A percentile compares a stretch with the other conserved stretches of the same genome.
Conservation (phyloP, 2,113 vertebrate genomes). For the Cottus gobio region DNA sequence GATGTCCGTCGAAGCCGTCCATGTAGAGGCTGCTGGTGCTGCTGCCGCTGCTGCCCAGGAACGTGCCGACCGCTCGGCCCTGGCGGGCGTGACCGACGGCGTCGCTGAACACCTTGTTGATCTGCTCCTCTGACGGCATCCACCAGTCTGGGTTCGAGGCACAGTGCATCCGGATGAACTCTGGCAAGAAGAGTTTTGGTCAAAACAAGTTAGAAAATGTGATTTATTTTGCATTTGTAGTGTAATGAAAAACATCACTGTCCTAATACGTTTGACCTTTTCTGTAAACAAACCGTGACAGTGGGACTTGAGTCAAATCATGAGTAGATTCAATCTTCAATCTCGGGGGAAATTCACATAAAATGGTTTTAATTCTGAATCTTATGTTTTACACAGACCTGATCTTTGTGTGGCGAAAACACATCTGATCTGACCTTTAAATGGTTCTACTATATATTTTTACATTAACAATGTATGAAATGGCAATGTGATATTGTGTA, state of each 20-base stretch:
- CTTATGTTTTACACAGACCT: background rate
- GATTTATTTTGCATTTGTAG: no score
- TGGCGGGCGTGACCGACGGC: constrained; percentile 97
- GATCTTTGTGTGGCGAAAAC: background rate
- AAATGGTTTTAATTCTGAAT: background rate
- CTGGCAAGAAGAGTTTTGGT: constrained; percentile 73
- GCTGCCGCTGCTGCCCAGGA: constrained; percentile 85
- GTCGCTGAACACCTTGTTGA: constrained; percentile 99
- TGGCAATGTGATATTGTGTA: background rate
- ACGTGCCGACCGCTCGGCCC: constrained; percentile 94
- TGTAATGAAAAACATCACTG: background rate
- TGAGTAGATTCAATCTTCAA: background rate
- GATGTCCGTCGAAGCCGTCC: constrained; percentile 90
- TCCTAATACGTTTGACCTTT: background rate
- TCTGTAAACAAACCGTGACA: background rate
- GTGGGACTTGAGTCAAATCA: background rate
- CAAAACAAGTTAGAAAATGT: no score
- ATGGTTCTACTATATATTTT: background rate
- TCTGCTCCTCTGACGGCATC: constrained; percentile 99
- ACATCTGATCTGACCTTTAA: background rate
- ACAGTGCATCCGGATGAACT: constrained; percentile 99
- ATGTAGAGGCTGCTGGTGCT: constrained; percentile 90
- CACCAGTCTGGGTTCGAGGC: constrained; percentile 99
- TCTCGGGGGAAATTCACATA: background rate
- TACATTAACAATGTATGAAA: background rate